A percentile compares a stretch with the other conserved stretches of the same genome.
phyloP scores from a whole-genome alignment of 2,888 invertebrate species.

The Mesorhabditis sp. region DNA sequence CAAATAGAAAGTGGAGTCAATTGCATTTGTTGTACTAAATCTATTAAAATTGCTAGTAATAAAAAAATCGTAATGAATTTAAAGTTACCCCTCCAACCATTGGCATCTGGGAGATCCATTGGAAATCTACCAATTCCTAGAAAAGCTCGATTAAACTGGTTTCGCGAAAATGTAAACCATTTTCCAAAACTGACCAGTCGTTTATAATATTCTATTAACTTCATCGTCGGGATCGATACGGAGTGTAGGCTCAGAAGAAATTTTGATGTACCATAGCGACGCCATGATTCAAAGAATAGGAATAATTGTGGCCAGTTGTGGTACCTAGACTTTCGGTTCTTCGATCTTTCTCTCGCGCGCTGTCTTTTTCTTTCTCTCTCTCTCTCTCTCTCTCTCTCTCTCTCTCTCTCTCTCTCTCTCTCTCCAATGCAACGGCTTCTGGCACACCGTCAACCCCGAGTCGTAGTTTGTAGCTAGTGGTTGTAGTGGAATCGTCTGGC shows the following conservation, averaged over 20 bases:
- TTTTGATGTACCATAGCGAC: not conserved
- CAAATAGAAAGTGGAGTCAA: not conserved
- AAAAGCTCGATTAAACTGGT: not conserved
- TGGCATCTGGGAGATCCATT: not conserved
- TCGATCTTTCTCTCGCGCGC: slow-evolving; percentile 31
- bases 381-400: slow-evolving; percentile 80
- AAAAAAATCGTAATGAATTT: not conserved
- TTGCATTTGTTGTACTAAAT: not conserved
- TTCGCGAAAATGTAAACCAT: not conserved
- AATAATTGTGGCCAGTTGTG: not conserved
- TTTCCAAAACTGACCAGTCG: not conserved
- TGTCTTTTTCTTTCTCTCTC: slow-evolving; percentile 78
- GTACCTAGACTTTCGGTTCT: not conserved
- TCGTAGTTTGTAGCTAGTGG: not conserved
- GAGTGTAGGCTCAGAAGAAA: not conserved
- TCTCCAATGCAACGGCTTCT: not conserved
- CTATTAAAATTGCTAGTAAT: not conserved
- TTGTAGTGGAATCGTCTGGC: not conserved
- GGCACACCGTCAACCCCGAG: not conserved
- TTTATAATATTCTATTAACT: not conserved
- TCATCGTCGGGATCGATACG: not conserved
- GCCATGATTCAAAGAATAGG: not conserved
- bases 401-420: slow-evolving; percentile 62
- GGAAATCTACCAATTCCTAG: not conserved
- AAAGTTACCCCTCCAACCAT: not conserved